Base-by-base conservation (phyloP, 2,797 vertebrate species). In the Apogon hyalosoma region DNA sequence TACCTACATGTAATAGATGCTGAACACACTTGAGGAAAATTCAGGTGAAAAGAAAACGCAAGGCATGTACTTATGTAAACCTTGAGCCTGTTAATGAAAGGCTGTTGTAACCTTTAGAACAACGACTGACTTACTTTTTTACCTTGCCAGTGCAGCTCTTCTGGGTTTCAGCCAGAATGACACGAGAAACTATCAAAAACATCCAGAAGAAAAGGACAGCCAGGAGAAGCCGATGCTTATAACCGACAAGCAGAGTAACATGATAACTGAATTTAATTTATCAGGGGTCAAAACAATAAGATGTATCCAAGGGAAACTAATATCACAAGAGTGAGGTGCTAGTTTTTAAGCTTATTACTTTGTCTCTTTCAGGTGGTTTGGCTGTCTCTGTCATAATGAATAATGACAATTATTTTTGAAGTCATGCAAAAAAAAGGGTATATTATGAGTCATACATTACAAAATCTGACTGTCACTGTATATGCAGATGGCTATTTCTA, bases 231-330 rank as follows among this genome's bases (percentile, higher is more conserved):
- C 24, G 38, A 21, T 52, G 28, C 54, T 10, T 11, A 14, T 10
- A 12, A 40, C 13, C 38, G 13, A 40, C 38, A 71, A 14, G 38
- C 19, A 6, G 9, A 74, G 7, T 24, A 41, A 61, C 2, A 0
- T 42, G 16, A 24, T 10, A 14, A 16, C 39, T 60, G 65, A 42
- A 82, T 75, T 43, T 15, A 53, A 75, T 67, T 19, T 11, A 71
- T 78, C 36, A 61, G 13, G 40, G 31, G 49, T 63, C 24, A 15
- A 7, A 45, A 28, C 39, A 45, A 67, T 12, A 36, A 54, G n/a
- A 64, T 36, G 14, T 18, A 43, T 58, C 3, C 63, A 56, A 66
- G 41, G 19, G 43, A 70, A 70, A 18, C 1, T n/a, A 47, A 53
- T 40, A 14, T 41, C 1, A 40, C 31, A 61, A 15, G 51, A 36